Base-by-base conservation (phyloP, 2,113 vertebrate genomes). In the Ivindomyrus marchei region DNA sequence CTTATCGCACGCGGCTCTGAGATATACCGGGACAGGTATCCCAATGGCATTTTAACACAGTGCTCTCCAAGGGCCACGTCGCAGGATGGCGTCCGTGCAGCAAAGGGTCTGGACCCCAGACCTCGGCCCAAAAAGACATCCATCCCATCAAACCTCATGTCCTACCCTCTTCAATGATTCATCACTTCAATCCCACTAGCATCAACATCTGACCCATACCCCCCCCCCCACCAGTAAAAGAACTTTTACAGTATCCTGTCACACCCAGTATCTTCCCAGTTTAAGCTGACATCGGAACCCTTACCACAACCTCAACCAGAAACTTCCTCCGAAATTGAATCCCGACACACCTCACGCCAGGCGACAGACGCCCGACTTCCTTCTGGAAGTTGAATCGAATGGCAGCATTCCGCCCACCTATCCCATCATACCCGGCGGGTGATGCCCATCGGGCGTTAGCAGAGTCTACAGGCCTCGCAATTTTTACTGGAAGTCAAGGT, bases 11-110 rank as follows among this genome's bases (percentile, higher is more conserved):
- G 96, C 96, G 96, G 96, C 94, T 94, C 93, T 93, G 96, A 97
- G 97, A 98, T 97, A 97, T 97, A 97, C 96, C 96, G 97, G 95
- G 97, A 97, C 97, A 96, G 95, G 93, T 94, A 89, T 95, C 96
- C 97, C 96, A 96, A 97, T 95, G 97, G 96, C 96, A 96, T 97
- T 98, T 98, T 98, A 98, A 98, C 98, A 97, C 97, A 97, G 97
- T 97, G 96, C 95, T 94, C 96, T 97, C 94, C 95, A 95, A 96
- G 94, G 95, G 95, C 95, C 94, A 92, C 93, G 94, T 95, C 93
- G 92, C 96, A 95, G 93, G 95, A 93, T 94, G 92, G 94, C 90
- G 89, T 92, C 93, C 90, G 13, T 1, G 62, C 94, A 92, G 94
- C 93, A 95, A 95, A 94, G 91, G 92, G 95, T 93, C 45, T 90